Evolutionary conservation across 2,797 vertebrate genomes (phyloP).

Genomic region (Miichthys miiuy): DNA sequence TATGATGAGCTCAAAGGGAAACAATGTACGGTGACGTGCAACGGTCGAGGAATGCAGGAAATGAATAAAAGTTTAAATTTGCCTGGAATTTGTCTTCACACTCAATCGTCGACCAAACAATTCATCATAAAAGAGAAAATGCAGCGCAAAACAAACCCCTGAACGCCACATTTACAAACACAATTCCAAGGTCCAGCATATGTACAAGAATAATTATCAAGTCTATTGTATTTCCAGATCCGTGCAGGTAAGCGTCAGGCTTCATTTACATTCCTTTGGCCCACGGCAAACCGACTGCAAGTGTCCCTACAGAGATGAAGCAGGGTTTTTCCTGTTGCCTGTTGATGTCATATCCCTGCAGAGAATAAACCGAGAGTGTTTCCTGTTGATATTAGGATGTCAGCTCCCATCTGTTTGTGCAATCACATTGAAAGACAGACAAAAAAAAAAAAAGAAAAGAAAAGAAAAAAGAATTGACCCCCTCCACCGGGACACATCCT

Average conservation of each 20-base stretch:
- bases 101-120: background rate
- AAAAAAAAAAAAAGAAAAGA: background rate
- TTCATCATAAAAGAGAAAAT: background rate
- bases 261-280: constrained; percentile 62
- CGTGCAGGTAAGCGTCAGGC: constrained; percentile 51
- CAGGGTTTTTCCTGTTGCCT: constrained; percentile 58
- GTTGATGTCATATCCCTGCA: constrained; percentile 75
- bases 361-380: constrained; percentile 68
- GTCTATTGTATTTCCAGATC: constrained; percentile 56
- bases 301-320: constrained; percentile 47
- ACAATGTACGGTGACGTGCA: constrained; percentile 26
- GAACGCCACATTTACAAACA: constrained; percentile 12
- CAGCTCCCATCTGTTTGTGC: constrained; percentile 71
- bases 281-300: background rate
- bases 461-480: constrained; percentile 24
- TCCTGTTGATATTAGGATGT: constrained; percentile 78
- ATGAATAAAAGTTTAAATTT: constrained; percentile 17
- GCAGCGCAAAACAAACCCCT: background rate
- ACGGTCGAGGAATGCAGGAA: constrained; percentile 52
- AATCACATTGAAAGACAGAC: constrained; percentile 49
- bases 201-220: constrained; percentile 38
- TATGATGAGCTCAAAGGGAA: background rate
- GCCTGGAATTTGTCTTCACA: background rate
- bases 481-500: constrained; percentile 55
- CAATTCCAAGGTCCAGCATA: constrained; percentile 19